Base-by-base conservation (phyloP, 2,797 vertebrate species). In the Enteromius fasciolatus region DNA sequence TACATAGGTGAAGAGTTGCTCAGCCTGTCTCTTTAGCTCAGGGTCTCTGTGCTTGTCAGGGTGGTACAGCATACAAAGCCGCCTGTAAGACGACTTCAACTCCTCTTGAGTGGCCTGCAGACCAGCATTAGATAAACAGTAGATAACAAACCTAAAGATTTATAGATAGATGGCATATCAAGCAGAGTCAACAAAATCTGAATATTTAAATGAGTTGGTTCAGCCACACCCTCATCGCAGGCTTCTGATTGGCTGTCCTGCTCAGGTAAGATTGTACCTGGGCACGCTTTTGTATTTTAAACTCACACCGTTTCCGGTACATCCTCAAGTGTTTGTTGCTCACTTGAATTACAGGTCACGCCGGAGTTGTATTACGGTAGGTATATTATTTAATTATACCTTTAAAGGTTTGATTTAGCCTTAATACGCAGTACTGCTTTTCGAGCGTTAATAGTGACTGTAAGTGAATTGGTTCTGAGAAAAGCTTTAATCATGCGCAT, bases 31-130 rank as follows among this genome's bases (percentile, higher is more conserved):
- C 86, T 99, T 99, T 84, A 99, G 94, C 87, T 99, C 97, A 0
- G 97, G 97, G 91, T 99, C 97, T 74, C 98, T 89, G 92, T 99
- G 98, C 91, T 99, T 99, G 95, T 99, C 98, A 0, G 98, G 98
- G 80, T 99, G 98, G 92, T 99, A 99, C 1, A 99, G 92, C 98
- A 99, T 98, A 25, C 98, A 99, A 68, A 99, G 92, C 82, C 98
- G 93, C 54, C 98, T 95, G 90, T 99, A 99, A 0, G 98, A 96
- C 0, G 96, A 95, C 90, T 98, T 99, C 10, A 99, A 92, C 92
- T 99, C 98, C 33, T 99, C 98, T 54, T 95, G 92, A 59, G 97
- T 96, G 17, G 98, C 98, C 98, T 99, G 87, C 8, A 7, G 15
- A 39, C 5, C 1, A 46, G 48, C 28, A 5, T n/a, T 5, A 18